Evolutionary conservation across 2,113 vertebrate genomes (phyloP), one percentile per base, ranked within the genome.

Genomic region (Patagioenas fasciata): DNA sequence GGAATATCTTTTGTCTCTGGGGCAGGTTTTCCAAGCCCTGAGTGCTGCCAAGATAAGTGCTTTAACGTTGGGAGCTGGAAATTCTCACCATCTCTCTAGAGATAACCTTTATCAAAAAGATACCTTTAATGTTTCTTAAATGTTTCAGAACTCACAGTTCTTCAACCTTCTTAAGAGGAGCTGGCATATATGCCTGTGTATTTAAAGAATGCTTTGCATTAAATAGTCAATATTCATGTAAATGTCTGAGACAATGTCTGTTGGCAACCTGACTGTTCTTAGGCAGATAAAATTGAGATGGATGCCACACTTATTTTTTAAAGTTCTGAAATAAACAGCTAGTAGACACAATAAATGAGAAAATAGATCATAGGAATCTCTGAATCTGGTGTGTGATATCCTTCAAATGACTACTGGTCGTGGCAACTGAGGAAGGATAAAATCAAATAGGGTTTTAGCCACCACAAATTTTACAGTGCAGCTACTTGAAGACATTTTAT

Each of bases 201-300:
- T 88, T 74, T 83, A 83, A 88, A 85, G 75, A 81, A 61, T 75
- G 32, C 5, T 86, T 92, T 95, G 65, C 85, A 90, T 95, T 94
- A 91, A 90, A 40, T 67, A 79, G 82, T 90, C 67, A 91, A 86
- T 94, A 95, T 75, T 96, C 79, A 78, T 93, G 85, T 92, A 94
- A 93, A 93, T 64, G 25, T 88, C 87, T 85, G 31, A 88, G 71
- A 78, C 60, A 90, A 80, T 90, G 69, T 86, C 72, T 91, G 81
- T 79, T 1, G 3, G 83, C 26, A 88, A 65, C 13, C 64, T 88
- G 85, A 44, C 72, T 89, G 29, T 57, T 80, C 34, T 84, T 71
- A 71, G 53, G 38, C 72, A 71, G 38, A 38, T 73, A 88, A 86
- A 91, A 84, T 65, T 90, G 80, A 85, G 57, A 78, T 26, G 67